Evolutionary conservation across 2,797 vertebrate genomes (phyloP).

Genomic region (Crenuchus spilurus): DNA sequence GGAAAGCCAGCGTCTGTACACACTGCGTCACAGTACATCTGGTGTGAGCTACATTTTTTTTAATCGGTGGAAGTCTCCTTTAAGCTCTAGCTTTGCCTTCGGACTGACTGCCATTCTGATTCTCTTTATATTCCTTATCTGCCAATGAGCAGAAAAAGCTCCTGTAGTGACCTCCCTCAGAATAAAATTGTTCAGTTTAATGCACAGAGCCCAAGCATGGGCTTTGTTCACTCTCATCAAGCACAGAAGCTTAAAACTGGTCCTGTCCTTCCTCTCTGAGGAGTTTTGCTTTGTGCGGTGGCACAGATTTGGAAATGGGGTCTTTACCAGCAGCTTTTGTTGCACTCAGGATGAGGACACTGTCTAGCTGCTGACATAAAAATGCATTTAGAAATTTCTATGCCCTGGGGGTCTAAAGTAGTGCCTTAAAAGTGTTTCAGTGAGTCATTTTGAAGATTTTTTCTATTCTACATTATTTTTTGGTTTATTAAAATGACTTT

Average conservation of each 20-base stretch:
- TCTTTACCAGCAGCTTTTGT: not conserved
- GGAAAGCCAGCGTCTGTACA: too few relatives aligned
- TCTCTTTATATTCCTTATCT: not conserved
- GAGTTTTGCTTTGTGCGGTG: conserved; percentile 27
- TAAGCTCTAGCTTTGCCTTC: not conserved
- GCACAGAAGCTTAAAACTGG: not conserved
- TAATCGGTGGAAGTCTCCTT: not conserved
- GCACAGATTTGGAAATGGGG: conserved; percentile 27
- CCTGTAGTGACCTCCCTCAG: not conserved
- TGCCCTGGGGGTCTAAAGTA: not conserved
- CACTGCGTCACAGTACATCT: too few relatives aligned
- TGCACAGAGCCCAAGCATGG: not conserved
- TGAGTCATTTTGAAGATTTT: too few relatives aligned
- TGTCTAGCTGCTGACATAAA: not conserved
- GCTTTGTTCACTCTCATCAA: not conserved
- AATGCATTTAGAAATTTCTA: not conserved
- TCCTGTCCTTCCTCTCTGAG: not conserved
- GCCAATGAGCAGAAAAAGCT: not conserved
- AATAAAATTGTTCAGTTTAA: not conserved
- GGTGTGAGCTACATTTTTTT: too few relatives aligned
- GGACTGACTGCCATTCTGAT: not conserved
- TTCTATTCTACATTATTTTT: not conserved
- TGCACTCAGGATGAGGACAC: not conserved
- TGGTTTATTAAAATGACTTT: not conserved
- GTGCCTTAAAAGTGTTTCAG: not conserved